These are phyloP conservation scores for Cephus pulcher DNA, from an alignment of 2,888 invertebrate species.

Conservation along the genomic window DNA sequence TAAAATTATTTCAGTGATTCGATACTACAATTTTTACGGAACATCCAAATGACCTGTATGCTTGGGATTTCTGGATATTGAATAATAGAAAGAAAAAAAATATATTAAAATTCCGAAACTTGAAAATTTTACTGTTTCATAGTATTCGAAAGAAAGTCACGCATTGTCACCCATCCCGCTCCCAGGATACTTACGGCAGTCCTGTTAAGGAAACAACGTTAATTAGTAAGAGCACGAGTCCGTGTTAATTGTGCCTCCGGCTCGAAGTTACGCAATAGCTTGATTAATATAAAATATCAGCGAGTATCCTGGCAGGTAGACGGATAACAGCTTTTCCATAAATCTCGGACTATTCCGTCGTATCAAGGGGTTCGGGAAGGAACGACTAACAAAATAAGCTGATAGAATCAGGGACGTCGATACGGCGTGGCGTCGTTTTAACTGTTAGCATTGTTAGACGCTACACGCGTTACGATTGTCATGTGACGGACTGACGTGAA, in stretches of 20 bases:
- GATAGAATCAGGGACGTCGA: not conserved
- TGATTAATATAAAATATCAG: not conserved
- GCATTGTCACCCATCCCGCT: not conserved
- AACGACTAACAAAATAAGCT: not conserved
- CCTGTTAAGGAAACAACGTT: not conserved
- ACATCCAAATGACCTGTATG: not conserved
- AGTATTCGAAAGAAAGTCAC: not conserved
- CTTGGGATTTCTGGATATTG: not conserved
- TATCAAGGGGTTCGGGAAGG: constrained; percentile 7
- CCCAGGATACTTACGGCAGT: not conserved
- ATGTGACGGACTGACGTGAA: not conserved
- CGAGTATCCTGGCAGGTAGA: not conserved
- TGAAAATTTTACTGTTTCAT: not conserved
- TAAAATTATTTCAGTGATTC: no score
- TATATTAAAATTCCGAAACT: not conserved
- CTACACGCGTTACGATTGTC: not conserved
- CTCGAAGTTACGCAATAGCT: not conserved
- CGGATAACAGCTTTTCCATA: constrained; percentile 2
- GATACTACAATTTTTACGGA: not conserved
- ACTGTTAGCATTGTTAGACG: not conserved
- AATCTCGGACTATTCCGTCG: not conserved
- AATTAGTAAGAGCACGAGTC: not conserved
- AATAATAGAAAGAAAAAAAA: not conserved
- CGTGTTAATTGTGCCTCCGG: not conserved
- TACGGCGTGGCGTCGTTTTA: not conserved